Conservation (phyloP, 2,797 vertebrate genomes). For the Podarcis lilfordi region DNA sequence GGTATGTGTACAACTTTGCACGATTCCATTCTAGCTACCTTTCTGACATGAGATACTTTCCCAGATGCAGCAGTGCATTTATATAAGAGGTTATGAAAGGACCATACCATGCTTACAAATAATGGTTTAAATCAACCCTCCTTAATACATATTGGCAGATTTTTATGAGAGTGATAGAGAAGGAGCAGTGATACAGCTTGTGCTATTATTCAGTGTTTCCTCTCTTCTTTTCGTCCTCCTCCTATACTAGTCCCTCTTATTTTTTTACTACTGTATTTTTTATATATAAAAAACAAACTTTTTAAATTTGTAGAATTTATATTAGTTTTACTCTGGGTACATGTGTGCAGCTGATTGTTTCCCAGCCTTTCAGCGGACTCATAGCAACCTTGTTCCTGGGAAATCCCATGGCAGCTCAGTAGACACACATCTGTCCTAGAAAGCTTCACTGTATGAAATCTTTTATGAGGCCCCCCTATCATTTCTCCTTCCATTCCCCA, state of each 20-base stretch:
- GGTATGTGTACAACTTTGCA: not conserved
- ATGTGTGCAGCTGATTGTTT: slow-evolving; percentile 19
- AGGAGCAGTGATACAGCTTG: not conserved
- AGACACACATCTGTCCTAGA: slow-evolving; percentile 19
- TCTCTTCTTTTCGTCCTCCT: slow-evolving; percentile 15
- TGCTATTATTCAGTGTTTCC: not conserved
- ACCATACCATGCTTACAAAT: not conserved
- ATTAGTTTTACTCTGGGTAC: slow-evolving; percentile 13
- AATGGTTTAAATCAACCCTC: not conserved
- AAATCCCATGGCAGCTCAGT: slow-evolving; percentile 18
- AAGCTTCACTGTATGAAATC: slow-evolving; percentile 29
- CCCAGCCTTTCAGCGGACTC: slow-evolving; percentile 7
- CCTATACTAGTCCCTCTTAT: not conserved
- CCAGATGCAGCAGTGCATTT: not conserved
- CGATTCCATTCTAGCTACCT: not conserved
- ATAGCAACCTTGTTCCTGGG: slow-evolving; percentile 8
- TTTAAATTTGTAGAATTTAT: not conserved
- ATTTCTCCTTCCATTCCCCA: slow-evolving; percentile 1
- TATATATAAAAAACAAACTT: not conserved
- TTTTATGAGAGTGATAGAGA: slow-evolving; percentile 35
- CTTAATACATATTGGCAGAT: not conserved
- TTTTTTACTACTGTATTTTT: not conserved
- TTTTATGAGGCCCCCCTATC: not conserved
- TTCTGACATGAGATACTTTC: not conserved
- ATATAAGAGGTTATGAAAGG: not conserved